Evolutionary conservation across 2,113 vertebrate genomes (phyloP), one percentile per base, ranked within the genome.

Genomic region (Callospermophilus lateralis): DNA sequence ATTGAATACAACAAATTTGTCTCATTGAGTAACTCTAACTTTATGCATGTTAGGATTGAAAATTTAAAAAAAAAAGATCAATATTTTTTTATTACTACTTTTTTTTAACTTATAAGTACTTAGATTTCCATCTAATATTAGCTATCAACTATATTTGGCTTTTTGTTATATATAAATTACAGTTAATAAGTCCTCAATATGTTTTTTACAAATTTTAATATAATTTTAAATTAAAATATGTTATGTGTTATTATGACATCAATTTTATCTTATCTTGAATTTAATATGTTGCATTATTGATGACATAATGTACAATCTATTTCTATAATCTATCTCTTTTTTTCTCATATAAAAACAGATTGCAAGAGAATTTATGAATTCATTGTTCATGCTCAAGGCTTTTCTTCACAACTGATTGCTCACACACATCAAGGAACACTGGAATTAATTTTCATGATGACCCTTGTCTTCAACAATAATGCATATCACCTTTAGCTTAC

Each of bases 311-410:
- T 68, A 26, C 1, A 83, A 81, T 90, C 20, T 30, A 72, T 34
- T 63, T 20, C 89, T 90, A 32, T 26, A 97, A 45, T 94, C 86
- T 28, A 37, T 95, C 90, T 93, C 91, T 80, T 87, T 77, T 53
- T 97, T 89, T 94, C 68, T 97, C 68, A 77, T 84, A 51, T 70
- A 48, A 39, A 95, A 63, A 87, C n/a, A 96, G 42, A 93, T 89
- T 95, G 30, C 6, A 80, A 93, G 72, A 94, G 2, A 96, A 96
- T 96, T 97, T 96, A 94, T 95, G 92, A 97, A 17, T 65, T 93
- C 72, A 90, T 16, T 63, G 30, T 95, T 95, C 39, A 89, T 26
- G 45, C 72, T 88, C 34, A 97, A 90, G 4, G 86, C 77, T 95
- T 96, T 53, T 30, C 19, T 84, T 28, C 74, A 79, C 0, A 95